Percentiles rank a stretch among this genome's conserved stretches.
These are phyloP conservation scores for Micrasema minimum DNA, from an alignment of 1,140 invertebrate genomes.

Conservation along the genomic window DNA sequence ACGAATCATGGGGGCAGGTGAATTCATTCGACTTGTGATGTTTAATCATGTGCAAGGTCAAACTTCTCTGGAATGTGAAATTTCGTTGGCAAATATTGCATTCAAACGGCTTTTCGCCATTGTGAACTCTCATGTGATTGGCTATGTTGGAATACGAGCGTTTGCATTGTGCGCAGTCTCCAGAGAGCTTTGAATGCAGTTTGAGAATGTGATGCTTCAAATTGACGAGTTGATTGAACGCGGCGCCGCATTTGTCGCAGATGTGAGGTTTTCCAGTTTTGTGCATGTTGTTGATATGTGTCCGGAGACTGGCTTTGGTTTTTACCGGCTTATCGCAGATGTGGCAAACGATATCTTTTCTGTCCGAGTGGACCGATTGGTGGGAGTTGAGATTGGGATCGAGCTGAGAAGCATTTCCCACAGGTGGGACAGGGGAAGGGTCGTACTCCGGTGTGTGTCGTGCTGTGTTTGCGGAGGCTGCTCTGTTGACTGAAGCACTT, in stretches of 20 bases:
- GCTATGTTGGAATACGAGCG: conserved; percentile 61
- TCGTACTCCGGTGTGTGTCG: conserved; percentile 83
- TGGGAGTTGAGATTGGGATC: conserved; percentile 29
- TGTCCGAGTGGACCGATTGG: conserved; percentile 59
- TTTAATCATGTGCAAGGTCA: conserved; percentile 60
- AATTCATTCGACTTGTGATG: conserved; percentile 63
- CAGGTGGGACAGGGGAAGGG: conserved; percentile 77
- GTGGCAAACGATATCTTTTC: conserved; percentile 57
- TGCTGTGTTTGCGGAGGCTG: conserved; percentile 16
- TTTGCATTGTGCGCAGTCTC: conserved; percentile 59
- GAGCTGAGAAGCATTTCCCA: conserved; percentile 68
- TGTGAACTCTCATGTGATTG: conserved; percentile 74
- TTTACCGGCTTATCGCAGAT: conserved; percentile 60
- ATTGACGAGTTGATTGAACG: conserved; percentile 70
- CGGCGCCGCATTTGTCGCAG: conserved; percentile 66
- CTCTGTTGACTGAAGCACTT: conserved; percentile 52
- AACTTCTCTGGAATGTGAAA: conserved; percentile 59
- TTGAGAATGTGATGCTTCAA: conserved; percentile 62
- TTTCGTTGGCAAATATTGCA: conserved; percentile 67
- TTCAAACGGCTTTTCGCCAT: conserved; percentile 74
- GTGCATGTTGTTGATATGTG: conserved; percentile 55
- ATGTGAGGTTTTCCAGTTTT: conserved; percentile 54
- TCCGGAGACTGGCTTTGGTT: conserved; percentile 56
- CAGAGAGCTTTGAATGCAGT: conserved; percentile 63
- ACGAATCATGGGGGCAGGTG: conserved; percentile 61